Base-by-base conservation (phyloP, 92 coral and sea anemone species). In the Epizoanthus ramosus region DNA sequence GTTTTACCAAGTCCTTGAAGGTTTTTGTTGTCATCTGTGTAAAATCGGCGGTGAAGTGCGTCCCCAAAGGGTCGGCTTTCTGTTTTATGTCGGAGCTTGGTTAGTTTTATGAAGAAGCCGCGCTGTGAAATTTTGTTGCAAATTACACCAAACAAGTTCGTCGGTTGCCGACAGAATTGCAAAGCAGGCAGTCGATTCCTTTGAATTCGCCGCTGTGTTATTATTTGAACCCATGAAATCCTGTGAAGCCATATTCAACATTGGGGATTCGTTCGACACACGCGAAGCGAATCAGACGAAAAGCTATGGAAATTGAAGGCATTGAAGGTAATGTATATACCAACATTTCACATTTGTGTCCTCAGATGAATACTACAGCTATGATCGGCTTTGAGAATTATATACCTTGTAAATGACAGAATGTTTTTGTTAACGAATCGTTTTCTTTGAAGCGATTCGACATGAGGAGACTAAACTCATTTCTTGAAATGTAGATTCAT, bases 61-160 rank as follows among this genome's bases (percentile, higher is more conserved):
- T 56, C 60, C 52, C 82, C 82, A 57, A 61, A 77, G 54, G 61
- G 82, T 31, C 82, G 82, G 82, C 59, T 19, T 41, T 61, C 59
- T 77, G 71, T 77, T 61, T 77, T 5, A 63, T 77, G 71, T 77
- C 43, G 70, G 59, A 59, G 82, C 66, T 64, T 41, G 15, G 82
- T 43, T 77, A 60, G 57, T 24, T 43, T 77, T 77, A 57, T 77
- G 82, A 77, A 61, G 71, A 77, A 77, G 82, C 82, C 82, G 82
- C 82, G 15, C 71, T 60, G 50, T 56, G 56, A 61, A 77, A 77
- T 60, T 63, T 77, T 57, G 37, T 60, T 60, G 16, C 41, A 77
- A 77, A 77, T 77, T 77, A 39, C 16, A 65, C 71, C n/a, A 60
- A 60, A 77, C 71, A 77, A 43, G 69, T 22, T 69, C 57, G 47